phyloP scores from a whole-genome alignment of 2,888 invertebrate species.

The Morinoia aosen region DNA sequence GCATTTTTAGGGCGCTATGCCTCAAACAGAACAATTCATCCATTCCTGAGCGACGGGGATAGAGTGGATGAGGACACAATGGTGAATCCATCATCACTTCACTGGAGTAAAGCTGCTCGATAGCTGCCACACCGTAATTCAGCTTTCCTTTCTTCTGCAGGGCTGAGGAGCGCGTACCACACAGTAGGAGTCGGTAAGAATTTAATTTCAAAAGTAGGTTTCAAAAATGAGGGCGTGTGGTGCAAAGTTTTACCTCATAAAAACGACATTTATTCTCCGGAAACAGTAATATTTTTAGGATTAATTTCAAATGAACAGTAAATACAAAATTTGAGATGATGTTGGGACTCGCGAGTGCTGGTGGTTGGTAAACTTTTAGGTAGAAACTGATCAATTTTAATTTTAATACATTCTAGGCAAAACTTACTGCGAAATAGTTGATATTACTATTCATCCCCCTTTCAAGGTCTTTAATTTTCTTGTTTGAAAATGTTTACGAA shows the following conservation, averaged over 20 bases:
- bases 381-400: too few relatives aligned
- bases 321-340: neutral
- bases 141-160: neutral
- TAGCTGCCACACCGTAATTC: neutral
- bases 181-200: neutral
- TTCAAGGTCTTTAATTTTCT: neutral
- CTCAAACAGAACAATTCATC: constrained; percentile 12
- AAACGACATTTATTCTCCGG: neutral
- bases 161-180: neutral
- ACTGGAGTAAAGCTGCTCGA: neutral
- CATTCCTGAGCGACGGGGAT: neutral
- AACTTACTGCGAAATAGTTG: neutral
- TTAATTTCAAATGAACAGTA: neutral
- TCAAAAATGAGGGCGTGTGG: neutral
- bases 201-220: neutral
- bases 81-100: neutral
- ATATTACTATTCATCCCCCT: neutral
- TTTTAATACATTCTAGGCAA: too few relatives aligned
- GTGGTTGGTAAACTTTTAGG: too few relatives aligned
- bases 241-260: neutral
- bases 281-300: neutral
- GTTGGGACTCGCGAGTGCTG: too few relatives aligned
- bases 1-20: neutral
- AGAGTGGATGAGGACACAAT: neutral
- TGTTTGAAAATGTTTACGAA: too few relatives aligned